Conservation (phyloP, 2,113 vertebrate genomes). For the Damaliscus lunatus region DNA sequence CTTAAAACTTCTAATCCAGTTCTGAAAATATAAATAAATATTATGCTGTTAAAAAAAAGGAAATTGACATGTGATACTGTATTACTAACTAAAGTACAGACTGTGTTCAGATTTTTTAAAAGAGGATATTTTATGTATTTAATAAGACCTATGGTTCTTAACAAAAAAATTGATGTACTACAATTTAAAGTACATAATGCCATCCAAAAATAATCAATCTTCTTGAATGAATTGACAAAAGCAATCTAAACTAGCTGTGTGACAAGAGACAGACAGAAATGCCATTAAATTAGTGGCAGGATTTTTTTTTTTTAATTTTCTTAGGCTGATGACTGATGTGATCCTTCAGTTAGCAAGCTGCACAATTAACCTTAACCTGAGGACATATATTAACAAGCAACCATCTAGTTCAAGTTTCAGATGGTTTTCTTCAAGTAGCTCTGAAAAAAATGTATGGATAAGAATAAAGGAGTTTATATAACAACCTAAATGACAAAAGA, state of each 20-base stretch:
- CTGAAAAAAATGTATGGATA: not conserved
- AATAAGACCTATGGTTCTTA: not conserved
- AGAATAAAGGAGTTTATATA: not conserved
- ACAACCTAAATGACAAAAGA: not conserved
- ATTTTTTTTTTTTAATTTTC: not conserved
- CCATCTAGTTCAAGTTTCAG: not conserved
- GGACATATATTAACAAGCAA: conserved; percentile 35
- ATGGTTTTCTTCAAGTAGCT: not conserved
- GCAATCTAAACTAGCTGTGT: not conserved
- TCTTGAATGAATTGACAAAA: conserved; percentile 1
- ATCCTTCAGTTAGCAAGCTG: conserved; percentile 29
- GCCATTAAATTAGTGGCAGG: conserved; percentile 25
- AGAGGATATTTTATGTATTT: not conserved
- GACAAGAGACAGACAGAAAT: not conserved
- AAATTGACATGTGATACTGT: not conserved
- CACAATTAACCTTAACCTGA: conserved; percentile 27
- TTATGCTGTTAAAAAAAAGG: not conserved
- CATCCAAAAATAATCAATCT: not conserved
- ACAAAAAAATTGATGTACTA: not conserved
- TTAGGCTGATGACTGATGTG: not conserved
- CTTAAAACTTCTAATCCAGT: not conserved
- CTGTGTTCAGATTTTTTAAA: not conserved
- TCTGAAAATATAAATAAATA: not conserved
- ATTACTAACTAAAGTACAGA: not conserved
- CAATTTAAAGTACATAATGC: not conserved